Conservation (phyloP, 1,140 invertebrate genomes). For the Steinernema khuongi region DNA sequence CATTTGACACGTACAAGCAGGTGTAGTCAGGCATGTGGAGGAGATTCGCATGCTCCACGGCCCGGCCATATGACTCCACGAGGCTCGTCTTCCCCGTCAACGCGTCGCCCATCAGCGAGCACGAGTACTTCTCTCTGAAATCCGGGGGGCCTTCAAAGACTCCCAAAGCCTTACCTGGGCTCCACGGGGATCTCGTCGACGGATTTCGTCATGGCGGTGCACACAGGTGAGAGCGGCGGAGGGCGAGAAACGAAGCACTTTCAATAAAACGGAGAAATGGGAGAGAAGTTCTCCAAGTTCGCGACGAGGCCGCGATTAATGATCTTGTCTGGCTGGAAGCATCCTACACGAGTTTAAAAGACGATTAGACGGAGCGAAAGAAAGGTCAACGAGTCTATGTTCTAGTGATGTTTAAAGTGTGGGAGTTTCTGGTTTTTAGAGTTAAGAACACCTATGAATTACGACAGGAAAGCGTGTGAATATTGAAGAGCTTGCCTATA, state of each 20-base stretch:
- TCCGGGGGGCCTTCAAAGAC: neutral
- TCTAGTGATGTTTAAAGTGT: too few species aligned
- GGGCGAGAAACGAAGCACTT: too few species aligned
- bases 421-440: too few species aligned
- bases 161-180: neutral
- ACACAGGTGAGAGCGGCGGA: too few species aligned
- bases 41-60: neutral
- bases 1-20: neutral
- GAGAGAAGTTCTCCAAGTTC: neutral
- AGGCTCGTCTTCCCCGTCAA: neutral
- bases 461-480: too few species aligned
- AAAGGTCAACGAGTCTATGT: neutral
- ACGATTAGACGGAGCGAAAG: neutral
- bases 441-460: too few species aligned
- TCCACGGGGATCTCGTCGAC: neutral
- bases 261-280: neutral
- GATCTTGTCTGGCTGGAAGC: neutral
- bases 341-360: neutral
- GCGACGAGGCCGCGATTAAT: neutral
- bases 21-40: constrained; percentile 10
- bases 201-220: neutral
- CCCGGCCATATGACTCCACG: neutral
- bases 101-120: neutral
- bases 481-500: too few species aligned
- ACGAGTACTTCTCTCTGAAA: constrained; percentile 8